Conservation (phyloP, 2,888 invertebrate species). For the Seira ritae region DNA sequence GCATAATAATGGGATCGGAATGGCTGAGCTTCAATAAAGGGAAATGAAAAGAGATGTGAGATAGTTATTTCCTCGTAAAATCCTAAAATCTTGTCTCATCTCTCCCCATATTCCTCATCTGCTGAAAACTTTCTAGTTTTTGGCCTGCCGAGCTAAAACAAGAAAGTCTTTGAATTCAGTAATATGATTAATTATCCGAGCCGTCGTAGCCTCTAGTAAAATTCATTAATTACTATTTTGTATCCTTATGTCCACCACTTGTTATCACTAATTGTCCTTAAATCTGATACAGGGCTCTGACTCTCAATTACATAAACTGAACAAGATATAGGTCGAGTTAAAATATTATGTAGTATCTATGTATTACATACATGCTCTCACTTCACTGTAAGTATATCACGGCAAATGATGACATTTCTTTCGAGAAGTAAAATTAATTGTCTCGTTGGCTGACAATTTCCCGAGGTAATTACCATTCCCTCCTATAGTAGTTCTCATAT, state of each 20-base stretch:
- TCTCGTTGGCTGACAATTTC: slow-evolving; percentile 9
- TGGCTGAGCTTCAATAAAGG: too few species aligned
- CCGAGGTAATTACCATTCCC: not conserved
- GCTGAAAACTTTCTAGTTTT: too few species aligned
- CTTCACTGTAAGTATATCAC: too few species aligned
- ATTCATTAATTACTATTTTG: slow-evolving; percentile 8
- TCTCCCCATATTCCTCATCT: too few species aligned
- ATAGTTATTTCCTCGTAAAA: too few species aligned
- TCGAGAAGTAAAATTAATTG: slow-evolving; percentile 3
- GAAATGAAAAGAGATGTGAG: too few species aligned
- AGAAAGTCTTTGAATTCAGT: too few species aligned
- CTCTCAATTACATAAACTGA: not conserved
- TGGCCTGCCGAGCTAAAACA: too few species aligned
- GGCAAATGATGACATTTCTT: not conserved
- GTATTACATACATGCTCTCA: too few species aligned
- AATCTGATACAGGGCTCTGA: not conserved
- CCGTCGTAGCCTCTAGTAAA: not conserved
- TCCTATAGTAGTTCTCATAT: not conserved
- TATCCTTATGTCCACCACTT: slow-evolving; percentile 10
- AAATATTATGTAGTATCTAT: too few species aligned
- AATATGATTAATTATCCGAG: not conserved
- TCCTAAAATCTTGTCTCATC: too few species aligned
- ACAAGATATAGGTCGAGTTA: not conserved
- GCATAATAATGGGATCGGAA: too few species aligned
- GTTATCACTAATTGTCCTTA: not conserved